Evolutionary conservation across 1,140 invertebrate species (phyloP), one percentile per base, ranked within the genome.

Genomic region (Drosophila nikananu): DNA sequence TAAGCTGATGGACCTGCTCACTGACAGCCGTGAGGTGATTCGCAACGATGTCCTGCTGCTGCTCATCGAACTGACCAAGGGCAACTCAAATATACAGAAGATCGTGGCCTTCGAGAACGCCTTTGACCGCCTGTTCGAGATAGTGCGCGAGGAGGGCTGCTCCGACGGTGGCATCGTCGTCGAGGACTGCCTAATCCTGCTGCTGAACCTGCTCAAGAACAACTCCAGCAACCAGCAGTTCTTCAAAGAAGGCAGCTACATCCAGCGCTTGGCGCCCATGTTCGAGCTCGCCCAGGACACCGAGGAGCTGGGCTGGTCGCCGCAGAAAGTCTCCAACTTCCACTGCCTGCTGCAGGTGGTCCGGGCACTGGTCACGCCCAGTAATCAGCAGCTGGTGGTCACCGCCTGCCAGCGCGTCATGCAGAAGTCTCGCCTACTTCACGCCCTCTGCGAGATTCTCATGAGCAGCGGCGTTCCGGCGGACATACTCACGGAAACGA

Each of bases 51-150:
- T 97, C 3, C 93, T 99, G 15, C 93, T 99, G 7, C 94, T 99
- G n/a, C 94, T 99, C 0, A 97, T 97, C 76, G 97, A 98, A 91
- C 94, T 99, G 54, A 99, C 98, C 0, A 98, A 98, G 94, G 77
- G 96, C 8, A 99, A 99, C 94, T 97, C 98, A 0, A 99, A 99
- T 93, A 98, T 99, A 82, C 99, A 99, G 93, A 99, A 99, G 94
- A 99, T 99, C 87, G 98, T 99, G 6, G 99, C 98, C 0, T 99
- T 99, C 94, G 98, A 99, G 94, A 99, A 99, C 94, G 98, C 98
- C 0, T 99, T 99, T 93, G 98, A 99, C 94, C 95, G 97, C 77
- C 94, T 99, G 41, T 97, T 99, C 81, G 97, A 98, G 91, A 98
- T 99, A 35, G 97, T 99, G 27, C 94, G 94, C 2, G 96, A 97